Conservation (phyloP, 2,797 vertebrate species). For the Synanceia verrucosa region DNA sequence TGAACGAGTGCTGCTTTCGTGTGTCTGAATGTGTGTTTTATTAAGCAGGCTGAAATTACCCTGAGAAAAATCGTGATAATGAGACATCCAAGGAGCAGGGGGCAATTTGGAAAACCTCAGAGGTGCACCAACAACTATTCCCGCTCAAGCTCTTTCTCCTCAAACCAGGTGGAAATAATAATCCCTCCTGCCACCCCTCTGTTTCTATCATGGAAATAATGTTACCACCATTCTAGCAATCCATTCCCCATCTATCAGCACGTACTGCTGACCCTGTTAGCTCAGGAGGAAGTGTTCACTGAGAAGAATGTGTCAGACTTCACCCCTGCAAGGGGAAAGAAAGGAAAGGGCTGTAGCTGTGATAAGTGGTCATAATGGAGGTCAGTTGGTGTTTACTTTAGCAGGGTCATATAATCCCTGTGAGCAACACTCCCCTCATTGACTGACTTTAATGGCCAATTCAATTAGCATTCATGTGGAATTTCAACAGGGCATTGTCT, state of each 20-base stretch:
- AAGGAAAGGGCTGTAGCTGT: conserved; percentile 70
- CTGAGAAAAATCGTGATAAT: conserved; percentile 70
- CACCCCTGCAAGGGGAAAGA: conserved; percentile 66
- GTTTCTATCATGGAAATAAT: conserved; percentile 47
- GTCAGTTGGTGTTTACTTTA: conserved; percentile 78
- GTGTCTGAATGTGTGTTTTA: conserved; percentile 58
- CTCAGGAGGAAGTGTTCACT: conserved; percentile 60
- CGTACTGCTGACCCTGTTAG: conserved; percentile 47
- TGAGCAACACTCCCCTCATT: conserved; percentile 65
- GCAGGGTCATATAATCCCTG: conserved; percentile 73
- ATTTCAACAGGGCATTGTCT: conserved; percentile 58
- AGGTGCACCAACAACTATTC: conserved; percentile 52
- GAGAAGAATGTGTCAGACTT: conserved; percentile 75
- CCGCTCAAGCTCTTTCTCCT: conserved; percentile 33
- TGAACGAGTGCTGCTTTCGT: conserved; percentile 40
- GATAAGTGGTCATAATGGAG: conserved; percentile 80
- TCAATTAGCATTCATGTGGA: conserved; percentile 77
- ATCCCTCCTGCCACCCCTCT: conserved; percentile 38
- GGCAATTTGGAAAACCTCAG: conserved; percentile 66
- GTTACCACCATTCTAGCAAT: conserved; percentile 35
- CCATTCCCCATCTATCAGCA: conserved; percentile 55
- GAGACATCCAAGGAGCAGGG: conserved; percentile 56
- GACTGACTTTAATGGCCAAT: conserved; percentile 71
- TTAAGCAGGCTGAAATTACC: conserved; percentile 69
- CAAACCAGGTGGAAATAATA: conserved; percentile 72